Percentiles rank a stretch among this genome's conserved stretches.
Conservation (phyloP, 2,888 invertebrate species). For the Hofmannophila pseudospretella region DNA sequence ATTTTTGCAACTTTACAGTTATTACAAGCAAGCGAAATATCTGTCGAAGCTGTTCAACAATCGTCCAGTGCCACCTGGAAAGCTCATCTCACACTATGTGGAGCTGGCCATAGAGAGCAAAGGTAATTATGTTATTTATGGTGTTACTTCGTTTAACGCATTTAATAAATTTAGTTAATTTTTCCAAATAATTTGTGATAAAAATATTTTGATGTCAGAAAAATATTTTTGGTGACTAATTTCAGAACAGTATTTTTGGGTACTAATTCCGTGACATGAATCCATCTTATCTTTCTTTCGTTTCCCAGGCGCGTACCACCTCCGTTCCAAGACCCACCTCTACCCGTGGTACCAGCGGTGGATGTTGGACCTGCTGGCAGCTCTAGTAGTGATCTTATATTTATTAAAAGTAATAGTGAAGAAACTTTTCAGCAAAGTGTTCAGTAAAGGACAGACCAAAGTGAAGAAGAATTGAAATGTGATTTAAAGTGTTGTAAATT, state of each 20-base stretch:
- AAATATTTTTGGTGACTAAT: too few species aligned
- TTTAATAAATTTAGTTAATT: too few species aligned
- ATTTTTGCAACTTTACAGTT: too few species aligned
- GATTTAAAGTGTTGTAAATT: too few species aligned
- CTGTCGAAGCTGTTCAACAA: conserved; percentile 42
- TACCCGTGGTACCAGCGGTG: conserved; percentile 43
- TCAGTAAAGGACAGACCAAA: background rate
- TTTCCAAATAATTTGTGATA: too few species aligned
- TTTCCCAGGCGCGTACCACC: conserved; percentile 43
- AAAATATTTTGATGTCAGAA: too few species aligned
- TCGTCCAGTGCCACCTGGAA: conserved; percentile 32
- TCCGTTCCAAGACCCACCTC: conserved; percentile 33
- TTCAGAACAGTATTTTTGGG: too few species aligned
- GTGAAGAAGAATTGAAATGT: background rate
- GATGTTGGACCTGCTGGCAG: conserved; percentile 39
- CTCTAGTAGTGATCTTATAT: conserved; percentile 16
- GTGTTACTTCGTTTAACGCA: too few species aligned
- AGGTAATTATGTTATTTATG: conserved; percentile 36
- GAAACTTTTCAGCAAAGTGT: background rate
- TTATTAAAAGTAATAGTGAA: too few species aligned
- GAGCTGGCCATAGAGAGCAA: conserved; percentile 48
- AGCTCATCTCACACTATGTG: conserved; percentile 41
- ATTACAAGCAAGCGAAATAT: conserved; percentile 25
- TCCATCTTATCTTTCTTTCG: too few species aligned
- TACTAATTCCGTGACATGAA: too few species aligned